A percentile compares a stretch with the other conserved stretches of the same genome.
These are phyloP conservation scores for Physocephala rufipes DNA, from an alignment of 2,888 invertebrate genomes.

Conservation along the genomic window DNA sequence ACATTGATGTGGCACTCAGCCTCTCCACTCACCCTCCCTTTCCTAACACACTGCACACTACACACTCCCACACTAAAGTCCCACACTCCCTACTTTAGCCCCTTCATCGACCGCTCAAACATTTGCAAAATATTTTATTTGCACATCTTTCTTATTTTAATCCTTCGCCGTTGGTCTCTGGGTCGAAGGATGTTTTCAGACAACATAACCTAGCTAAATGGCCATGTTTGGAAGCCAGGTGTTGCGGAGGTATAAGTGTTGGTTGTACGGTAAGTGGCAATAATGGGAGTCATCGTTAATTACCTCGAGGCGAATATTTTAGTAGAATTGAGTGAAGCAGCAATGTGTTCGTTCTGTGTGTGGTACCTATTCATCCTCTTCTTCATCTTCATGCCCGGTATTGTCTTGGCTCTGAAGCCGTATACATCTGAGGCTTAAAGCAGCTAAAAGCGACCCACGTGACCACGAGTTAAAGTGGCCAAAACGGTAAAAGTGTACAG, in stretches of 20 bases:
- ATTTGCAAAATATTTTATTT: constrained; percentile 61
- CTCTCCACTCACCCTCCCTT: constrained; percentile 12
- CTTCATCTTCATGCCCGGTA: constrained; percentile 4
- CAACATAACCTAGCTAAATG: constrained; percentile 1
- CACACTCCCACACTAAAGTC: constrained; percentile 1
- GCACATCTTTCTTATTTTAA: constrained; percentile 64
- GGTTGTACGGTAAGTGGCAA: constrained; percentile 47
- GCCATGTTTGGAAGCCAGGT: neutral
- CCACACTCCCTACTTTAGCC: constrained; percentile 1
- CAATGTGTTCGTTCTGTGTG: no score
- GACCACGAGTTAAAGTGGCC: no score
- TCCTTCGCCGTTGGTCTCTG: constrained; percentile 54
- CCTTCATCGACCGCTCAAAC: constrained; percentile 34
- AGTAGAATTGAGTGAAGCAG: neutral
- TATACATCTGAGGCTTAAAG: no score
- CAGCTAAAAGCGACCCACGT: no score
- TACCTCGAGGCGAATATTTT: constrained; percentile 51
- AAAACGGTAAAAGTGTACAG: no score
- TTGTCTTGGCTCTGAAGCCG: neutral
- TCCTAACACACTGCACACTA: no score
- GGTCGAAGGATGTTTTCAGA: constrained; percentile 23
- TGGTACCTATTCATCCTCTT: no score
- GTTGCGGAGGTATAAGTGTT: neutral
- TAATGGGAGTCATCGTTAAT: constrained; percentile 60
- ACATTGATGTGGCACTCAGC: constrained; percentile 4